Evolutionary conservation across 35 echinoderm and acorn worm genomes (phyloP).

Genomic region (Ophiothrix spiculata): DNA sequence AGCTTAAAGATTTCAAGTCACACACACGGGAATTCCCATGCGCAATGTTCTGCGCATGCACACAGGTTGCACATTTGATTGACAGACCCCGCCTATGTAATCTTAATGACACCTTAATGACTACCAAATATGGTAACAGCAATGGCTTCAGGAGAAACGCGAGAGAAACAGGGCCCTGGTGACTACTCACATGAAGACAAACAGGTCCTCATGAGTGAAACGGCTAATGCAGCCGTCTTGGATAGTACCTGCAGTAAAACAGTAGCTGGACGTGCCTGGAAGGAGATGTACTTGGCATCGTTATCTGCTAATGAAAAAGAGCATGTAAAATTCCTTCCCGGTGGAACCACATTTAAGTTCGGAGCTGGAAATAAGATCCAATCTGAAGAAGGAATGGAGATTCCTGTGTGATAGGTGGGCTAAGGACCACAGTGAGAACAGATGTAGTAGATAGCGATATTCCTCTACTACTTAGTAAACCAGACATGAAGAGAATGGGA

Average conservation of each 20-base stretch:
- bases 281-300: conserved; percentile 21
- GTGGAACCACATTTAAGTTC: conserved; percentile 47
- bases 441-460: conserved; percentile 53
- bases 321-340: conserved; percentile 17
- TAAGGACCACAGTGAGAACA: conserved; percentile 7
- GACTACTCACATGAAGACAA: conserved; percentile 28
- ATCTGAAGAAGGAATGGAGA: conserved; percentile 5
- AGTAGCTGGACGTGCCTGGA: conserved; percentile 22
- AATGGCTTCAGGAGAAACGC: too few species aligned
- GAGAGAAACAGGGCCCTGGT: too few species aligned
- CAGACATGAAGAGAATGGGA: conserved; percentile 29
- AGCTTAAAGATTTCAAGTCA: too few species aligned
- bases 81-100: too few species aligned
- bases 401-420: conserved; percentile 29
- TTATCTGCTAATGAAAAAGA: conserved; percentile 21
- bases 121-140: too few species aligned
- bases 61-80: too few species aligned
- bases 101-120: too few species aligned
- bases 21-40: too few species aligned
- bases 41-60: too few species aligned
- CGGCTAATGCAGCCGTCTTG: conserved; percentile 20
- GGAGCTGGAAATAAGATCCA: conserved; percentile 28
- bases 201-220: conserved; percentile 22
- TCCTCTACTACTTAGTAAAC: conserved; percentile 36
- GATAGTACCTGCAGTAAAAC: conserved; percentile 25